Conservation (phyloP, 2,888 invertebrate species). For the Diplazon laetatorius region DNA sequence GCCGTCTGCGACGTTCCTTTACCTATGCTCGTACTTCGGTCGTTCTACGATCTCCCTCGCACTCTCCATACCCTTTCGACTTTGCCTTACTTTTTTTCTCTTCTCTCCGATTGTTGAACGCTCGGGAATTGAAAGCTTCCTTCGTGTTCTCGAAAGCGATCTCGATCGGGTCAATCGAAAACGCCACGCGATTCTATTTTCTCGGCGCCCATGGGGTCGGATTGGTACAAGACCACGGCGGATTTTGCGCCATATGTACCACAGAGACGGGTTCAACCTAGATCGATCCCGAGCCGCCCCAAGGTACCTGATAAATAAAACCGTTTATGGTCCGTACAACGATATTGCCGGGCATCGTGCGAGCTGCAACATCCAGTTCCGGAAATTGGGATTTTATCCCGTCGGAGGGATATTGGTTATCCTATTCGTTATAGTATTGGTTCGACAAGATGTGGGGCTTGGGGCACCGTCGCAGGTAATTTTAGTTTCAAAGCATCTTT, state of each 20-base stretch:
- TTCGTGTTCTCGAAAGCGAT: constrained; percentile 68
- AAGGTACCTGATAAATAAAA: constrained; percentile 68
- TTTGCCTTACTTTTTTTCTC: constrained; percentile 34
- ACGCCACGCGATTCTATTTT: constrained; percentile 74
- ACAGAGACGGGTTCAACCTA: constrained; percentile 48
- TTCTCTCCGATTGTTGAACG: constrained; percentile 51
- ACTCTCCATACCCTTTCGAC: constrained; percentile 46
- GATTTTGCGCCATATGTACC: constrained; percentile 49
- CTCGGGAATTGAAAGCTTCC: constrained; percentile 79
- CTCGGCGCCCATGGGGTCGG: constrained; percentile 36
- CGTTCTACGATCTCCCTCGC: constrained; percentile 45
- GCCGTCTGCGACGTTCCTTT: constrained; percentile 47
- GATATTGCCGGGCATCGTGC: constrained; percentile 50
- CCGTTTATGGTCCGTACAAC: constrained; percentile 69
- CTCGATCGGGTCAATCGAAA: constrained; percentile 72
- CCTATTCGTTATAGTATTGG: background rate
- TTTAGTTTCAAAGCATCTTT: constrained; percentile 33
- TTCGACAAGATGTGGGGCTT: constrained; percentile 8
- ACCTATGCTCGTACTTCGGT: constrained; percentile 26
- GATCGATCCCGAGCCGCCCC: constrained; percentile 37
- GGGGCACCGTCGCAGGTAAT: constrained; percentile 36
- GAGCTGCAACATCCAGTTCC: constrained; percentile 68
- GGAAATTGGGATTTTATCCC: constrained; percentile 74
- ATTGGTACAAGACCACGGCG: constrained; percentile 5
- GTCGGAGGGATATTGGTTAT: constrained; percentile 53